Base-by-base conservation (phyloP, 2,113 vertebrate genomes). In the Caloenas nicobarica region DNA sequence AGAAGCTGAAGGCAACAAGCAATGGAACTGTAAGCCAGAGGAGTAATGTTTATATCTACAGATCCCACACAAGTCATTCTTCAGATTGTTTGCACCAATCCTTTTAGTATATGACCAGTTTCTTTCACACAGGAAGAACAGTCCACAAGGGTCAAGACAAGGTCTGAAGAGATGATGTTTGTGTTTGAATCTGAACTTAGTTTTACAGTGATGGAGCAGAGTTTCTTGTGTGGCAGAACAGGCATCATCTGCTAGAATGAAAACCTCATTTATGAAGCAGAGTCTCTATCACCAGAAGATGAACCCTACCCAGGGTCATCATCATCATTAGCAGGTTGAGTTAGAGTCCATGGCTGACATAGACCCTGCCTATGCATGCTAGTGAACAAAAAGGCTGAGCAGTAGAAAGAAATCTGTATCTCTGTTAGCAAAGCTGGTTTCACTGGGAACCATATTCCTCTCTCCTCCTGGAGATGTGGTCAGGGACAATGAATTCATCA, bases 401-500 rank as follows among this genome's bases (percentile, higher is more conserved):
- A 88, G 23, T 5, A 40, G 57, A 36, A 38, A 38, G 36, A 7
- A 81, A n/a, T 8, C 76, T 58, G 24, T 22, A 9, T 11, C 57
- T 53, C 64, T 25, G 1, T 29, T 74, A 86, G 51, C 22, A 91
- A 81, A 83, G 31, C 80, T 4, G 6, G 56, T 62, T 89, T 95
- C 54, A 26, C 58, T 36, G 38, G 25, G 19, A 93, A 10, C 60
- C 34, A 10, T 7, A 48, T 44, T 56, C 58, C 78, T 65, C 71
- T 29, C 44, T 69, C 54, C 26, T 76, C 42, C 65, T 19, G 0
- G 76, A 91, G 56, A 83, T 44, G 22, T 34, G 28, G 65, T 76
- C 38, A 92, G 78, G 93, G 95, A 94, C 91, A 74, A 90, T 42
- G 91, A 95, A 96, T 96, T 96, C 81, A 95, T 97, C 97, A 94